Base-by-base conservation (phyloP, 2,797 vertebrate species). In the Kryptopterus vitreolus region DNA sequence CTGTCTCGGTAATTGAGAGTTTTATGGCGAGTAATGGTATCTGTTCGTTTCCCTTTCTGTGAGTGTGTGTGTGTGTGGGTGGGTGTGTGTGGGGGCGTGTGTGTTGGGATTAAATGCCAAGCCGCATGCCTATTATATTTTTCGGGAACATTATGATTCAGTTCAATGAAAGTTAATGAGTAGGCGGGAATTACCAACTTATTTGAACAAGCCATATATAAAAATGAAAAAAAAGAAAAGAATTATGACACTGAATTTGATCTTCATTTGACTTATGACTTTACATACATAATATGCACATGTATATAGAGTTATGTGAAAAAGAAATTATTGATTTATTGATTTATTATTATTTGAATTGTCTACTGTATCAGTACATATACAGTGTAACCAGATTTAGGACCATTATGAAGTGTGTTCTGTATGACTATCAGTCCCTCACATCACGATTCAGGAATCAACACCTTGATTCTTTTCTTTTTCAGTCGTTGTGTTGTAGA, bases 121-220 rank as follows among this genome's bases (percentile, higher is more conserved):
- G 35, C 35, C 24, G 12, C 22, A 65, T 65, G n/a, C 12, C 35
- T 43, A 1, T 65, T 33, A 65, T 38, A 38, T 65, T 38, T 65
- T 65, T 38, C 13, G 10, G 38, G 62, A 65, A 66, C 63, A 66
- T 20, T 46, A 24, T 43, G 22, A 66, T 66, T 66, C 63, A 38
- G 35, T 66, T 66, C 22, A 24, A 7, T 43, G 62, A 65, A 24
- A n/a, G 22, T 43, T 66, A 24, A 24, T 66, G 63, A 66, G 11
- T 24, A 13, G 35, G 22, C 63, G 43, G 12, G 63, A 46, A 66
- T 66, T 7, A 46, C 12, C 43, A 46, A 12, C 65, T 22, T 43
- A 10, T 24, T 66, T 66, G 35, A 2, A 66, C 63, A 65, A 65
- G 18, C 33, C 33, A 62, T 62, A 20, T 62, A 43, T 43, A 43